Base-by-base conservation (phyloP, 2,888 invertebrate species). In the Leptinotarsa haldemani region DNA sequence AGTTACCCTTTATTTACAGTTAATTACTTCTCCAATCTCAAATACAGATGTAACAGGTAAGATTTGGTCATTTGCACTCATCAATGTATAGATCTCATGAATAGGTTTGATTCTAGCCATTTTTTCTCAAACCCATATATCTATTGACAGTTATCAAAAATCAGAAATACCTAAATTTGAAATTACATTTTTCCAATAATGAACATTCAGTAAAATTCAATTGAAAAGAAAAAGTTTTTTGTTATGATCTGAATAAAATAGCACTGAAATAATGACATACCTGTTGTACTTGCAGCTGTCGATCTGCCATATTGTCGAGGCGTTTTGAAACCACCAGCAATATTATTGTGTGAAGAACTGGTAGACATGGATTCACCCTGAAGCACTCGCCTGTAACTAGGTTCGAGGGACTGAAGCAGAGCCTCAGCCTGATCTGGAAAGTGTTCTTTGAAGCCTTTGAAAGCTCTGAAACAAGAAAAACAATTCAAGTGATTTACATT, bases 351-450 rank as follows among this genome's bases (percentile, higher is more conserved):
- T n/a, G 90, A 90, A 73, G 90, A 89, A 79, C 89, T 89, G 48
- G 90, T 89, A 5, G 89, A 86, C 82, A 92, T 91, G 82, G 92
- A 90, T 74, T 88, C 88, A 2, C 87, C 87, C 80, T 87, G 86
- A 48, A 95, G 85, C 74, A 92, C 90, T 78, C 93, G 90, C 85
- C 93, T 91, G 84, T 94, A 93, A 67, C 90, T 92, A 1, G 93
- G 90, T 85, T 99, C 99, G 67, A 99, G 89, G 0, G 94, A 92
- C 70, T 93, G 91, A 82, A 97, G 91, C 78, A 99, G 88, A 40
- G 91, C 90, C 77, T 98, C 97, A 0, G 97, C 97, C 81, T 95
- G 94, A 2, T 94, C 95, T 0, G 96, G 96, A 88, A 98, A 98
- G 85, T 96, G 95, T 2, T 94, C 93, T 70, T 94, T 93, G 88